Evolutionary conservation across 2,797 vertebrate genomes (phyloP).

Genomic region (Epinephelus coioides): DNA sequence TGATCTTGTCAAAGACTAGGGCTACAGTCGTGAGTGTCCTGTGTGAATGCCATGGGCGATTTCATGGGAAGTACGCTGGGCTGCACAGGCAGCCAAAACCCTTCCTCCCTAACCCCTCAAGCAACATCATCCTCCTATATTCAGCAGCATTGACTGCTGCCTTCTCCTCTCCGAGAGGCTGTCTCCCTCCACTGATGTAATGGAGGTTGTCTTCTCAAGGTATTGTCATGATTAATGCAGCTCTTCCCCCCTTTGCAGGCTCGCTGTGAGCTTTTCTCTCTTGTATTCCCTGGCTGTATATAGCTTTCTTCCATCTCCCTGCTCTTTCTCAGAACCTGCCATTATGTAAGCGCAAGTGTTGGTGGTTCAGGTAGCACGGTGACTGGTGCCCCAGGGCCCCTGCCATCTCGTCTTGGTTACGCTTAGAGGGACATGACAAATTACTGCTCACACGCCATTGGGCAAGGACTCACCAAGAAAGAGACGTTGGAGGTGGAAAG

Average conservation of each 20-base stretch:
- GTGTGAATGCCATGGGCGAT: slow-evolving; percentile 59
- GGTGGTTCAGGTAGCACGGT: slow-evolving; percentile 76
- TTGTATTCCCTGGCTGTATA: slow-evolving; percentile 59
- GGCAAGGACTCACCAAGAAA: slow-evolving; percentile 70
- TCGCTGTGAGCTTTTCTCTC: slow-evolving; percentile 55
- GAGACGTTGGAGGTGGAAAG: slow-evolving; percentile 53
- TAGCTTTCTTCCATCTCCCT: slow-evolving; percentile 54
- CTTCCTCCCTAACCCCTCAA: slow-evolving; percentile 60
- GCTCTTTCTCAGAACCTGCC: slow-evolving; percentile 58
- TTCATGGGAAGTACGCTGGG: slow-evolving; percentile 66
- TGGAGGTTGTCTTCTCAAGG: slow-evolving; percentile 80
- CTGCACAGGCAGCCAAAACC: slow-evolving; percentile 64
- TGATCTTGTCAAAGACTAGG: slow-evolving; percentile 53
- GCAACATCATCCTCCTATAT: slow-evolving; percentile 63
- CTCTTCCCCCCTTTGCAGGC: slow-evolving; percentile 54
- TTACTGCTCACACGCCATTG: slow-evolving; percentile 76
- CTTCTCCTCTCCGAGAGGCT: slow-evolving; percentile 53
- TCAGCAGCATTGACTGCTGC: slow-evolving; percentile 65
- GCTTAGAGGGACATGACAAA: slow-evolving; percentile 84
- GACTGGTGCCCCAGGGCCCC: slow-evolving; percentile 64
- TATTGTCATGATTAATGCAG: slow-evolving; percentile 86
- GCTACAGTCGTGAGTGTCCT: slow-evolving; percentile 49
- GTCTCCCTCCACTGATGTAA: slow-evolving; percentile 72
- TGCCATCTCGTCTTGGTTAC: slow-evolving; percentile 79
- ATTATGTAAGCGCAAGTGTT: slow-evolving; percentile 78